Base-by-base conservation (phyloP, 2,113 vertebrate genomes). In the Irena cyanogastra region DNA sequence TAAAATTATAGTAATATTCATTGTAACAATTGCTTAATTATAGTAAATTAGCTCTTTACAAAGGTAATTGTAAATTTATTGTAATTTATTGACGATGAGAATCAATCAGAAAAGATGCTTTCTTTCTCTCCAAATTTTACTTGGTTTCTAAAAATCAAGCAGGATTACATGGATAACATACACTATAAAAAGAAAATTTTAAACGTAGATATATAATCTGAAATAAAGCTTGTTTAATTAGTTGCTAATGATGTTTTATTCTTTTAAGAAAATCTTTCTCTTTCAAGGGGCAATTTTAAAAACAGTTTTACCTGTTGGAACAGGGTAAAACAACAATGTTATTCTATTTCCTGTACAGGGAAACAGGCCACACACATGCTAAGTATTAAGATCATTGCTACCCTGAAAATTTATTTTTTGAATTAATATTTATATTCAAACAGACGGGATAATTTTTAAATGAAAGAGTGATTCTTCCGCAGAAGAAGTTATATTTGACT, bases 11-110 rank as follows among this genome's bases (percentile, higher is more conserved):
- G 89, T 63, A 44, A 60, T 33, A 37, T 66, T 95, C 20, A 71
- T 61, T 95, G 9, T 33, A 91, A 18, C 33, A 53, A 42, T 54
- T 69, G 19, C 19, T 76, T 85, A 41, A 52, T 39, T 1, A 44
- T 64, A 70, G 31, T 50, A 61, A 60, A 91, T 44, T 44, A 86
- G 10, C 30, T 94, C 95, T 97, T 96, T 87, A 68, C 30, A 89
- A 82, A 87, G 31, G 11, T 69, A 71, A n/a, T n/a, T n/a, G n/a
- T n/a, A n/a, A n/a, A n/a, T n/a, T n/a, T n/a, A n/a, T n/a, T n/a
- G n/a, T n/a, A n/a, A n/a, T 59, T 96, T 77, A 83, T 47, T 82
- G 27, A 89, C 31, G 86, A 76, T 72, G 52, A 90, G 35, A 91
- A 74, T 86, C 19, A 42, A 2, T 23, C 63, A 90, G 41, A 93